A percentile compares a stretch with the other conserved stretches of the same genome.
Evolutionary conservation across 2,797 vertebrate genomes (phyloP).

Genomic region (Bradypus variegatus): DNA sequence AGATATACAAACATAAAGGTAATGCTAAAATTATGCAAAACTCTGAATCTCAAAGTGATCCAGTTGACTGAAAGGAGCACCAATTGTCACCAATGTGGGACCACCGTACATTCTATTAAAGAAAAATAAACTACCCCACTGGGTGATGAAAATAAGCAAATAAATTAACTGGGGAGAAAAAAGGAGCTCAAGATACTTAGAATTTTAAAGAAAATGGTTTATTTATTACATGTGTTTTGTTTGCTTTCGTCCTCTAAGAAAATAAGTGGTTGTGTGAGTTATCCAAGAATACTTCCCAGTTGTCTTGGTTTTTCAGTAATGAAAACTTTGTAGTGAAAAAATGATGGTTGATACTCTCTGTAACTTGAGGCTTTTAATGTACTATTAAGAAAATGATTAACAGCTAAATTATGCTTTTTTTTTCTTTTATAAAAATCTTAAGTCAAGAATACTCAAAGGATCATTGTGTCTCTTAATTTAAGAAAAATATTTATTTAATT

Average conservation of each 20-base stretch:
- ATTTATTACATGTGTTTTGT: background rate
- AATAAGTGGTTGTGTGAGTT: background rate
- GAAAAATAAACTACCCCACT: slow-evolving; percentile 48
- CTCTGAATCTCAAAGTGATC: slow-evolving; percentile 54
- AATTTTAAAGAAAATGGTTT: slow-evolving; percentile 31
- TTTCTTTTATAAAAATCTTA: slow-evolving; percentile 20
- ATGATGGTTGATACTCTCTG: background rate
- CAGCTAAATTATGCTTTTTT: slow-evolving; percentile 11
- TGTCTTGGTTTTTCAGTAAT: slow-evolving; percentile 19
- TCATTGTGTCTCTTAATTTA: slow-evolving; percentile 26
- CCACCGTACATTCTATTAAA: slow-evolving; percentile 26
- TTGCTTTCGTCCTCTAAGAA: slow-evolving; percentile 33
- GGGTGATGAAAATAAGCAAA: slow-evolving; percentile 32
- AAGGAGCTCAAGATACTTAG: background rate
- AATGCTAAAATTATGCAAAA: slow-evolving; percentile 34
- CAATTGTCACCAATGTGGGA: slow-evolving; percentile 40
- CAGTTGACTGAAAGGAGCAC: slow-evolving; percentile 53
- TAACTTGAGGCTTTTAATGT: background rate
- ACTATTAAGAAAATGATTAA: slow-evolving; percentile 25
- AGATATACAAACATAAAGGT: slow-evolving; percentile 52
- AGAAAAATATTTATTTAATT: slow-evolving; percentile 36
- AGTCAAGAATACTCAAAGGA: slow-evolving; percentile 36
- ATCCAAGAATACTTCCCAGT: slow-evolving; percentile 17
- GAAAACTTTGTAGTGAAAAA: slow-evolving; percentile 27
- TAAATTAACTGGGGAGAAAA: background rate